Evolutionary conservation across 2,888 invertebrate genomes (phyloP), one percentile per base, ranked within the genome.

Genomic region (Rhamnusium bicolor): DNA sequence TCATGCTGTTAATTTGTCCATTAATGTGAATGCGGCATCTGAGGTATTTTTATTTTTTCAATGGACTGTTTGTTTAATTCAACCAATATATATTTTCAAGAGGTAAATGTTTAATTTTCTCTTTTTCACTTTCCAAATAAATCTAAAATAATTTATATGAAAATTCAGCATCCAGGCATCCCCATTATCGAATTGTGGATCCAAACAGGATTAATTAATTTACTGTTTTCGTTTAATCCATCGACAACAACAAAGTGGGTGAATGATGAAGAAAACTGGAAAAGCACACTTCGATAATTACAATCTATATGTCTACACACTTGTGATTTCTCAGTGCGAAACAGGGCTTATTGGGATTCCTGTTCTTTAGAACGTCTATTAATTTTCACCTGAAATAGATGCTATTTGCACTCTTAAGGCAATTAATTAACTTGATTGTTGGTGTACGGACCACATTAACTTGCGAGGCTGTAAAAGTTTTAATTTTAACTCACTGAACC

Each of bases 211-310:
- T 53, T 65, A 65, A 65, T 65, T 65, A 65, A 65, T 53, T 65
- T 53, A 51, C 65, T 65, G 65, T 54, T 65, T 65, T 65, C 65
- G 65, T 65, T 65, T 51, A 32, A 14, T 32, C 27, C 65, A 21
- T 54, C 65, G 40, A 40, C 65, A 65, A 65, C 65, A 65, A 65
- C 65, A 53, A 53, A 65, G 65, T 53, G 53, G 19, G 67, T 74
- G 78, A 77, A 68, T 75, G 76, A 76, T 78, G 78, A 78, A 78
- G 78, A 71, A 78, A 76, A 74, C 75, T 58, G 73, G 61, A 69
- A 78, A 77, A 80, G 76, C 79, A 77, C 74, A 78, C 81, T 71
- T 74, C 77, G 80, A 77, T 81, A 81, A 81, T 81, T 80, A 80
- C 75, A 79, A 79, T 74, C 77, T 75, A 79, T 80, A 78, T 78